Base-by-base conservation (phyloP, 2,888 invertebrate genomes). In the Ditylenchus weischeri region DNA sequence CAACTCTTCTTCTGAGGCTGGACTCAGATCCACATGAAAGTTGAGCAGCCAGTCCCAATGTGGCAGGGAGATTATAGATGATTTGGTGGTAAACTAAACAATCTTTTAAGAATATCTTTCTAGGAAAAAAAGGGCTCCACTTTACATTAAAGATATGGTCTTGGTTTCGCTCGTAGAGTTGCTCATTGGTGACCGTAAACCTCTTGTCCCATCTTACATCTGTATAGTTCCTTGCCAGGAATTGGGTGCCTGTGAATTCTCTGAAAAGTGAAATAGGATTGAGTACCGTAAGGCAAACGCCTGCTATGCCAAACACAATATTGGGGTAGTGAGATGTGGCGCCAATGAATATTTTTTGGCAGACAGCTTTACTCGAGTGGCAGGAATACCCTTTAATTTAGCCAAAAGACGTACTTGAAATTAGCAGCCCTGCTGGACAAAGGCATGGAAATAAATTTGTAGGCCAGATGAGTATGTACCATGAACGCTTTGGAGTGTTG, bases 1-100 rank as follows among this genome's bases (percentile, higher is more conserved):
- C 43, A 79, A 69, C n/a, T 69, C 68, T 48, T 77, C 77, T 2
- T 8, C 43, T 43, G 43, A 6, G 6, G 50, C 48, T 64, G 50
- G 21, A 23, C 57, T 50, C 43, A 65, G 69, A 13, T 23, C 48
- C 21, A 47, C 65, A 36, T 23, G 75, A 47, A 66, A 73, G 54
- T 84, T 84, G 57, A 85, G 76, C 67, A 84, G 84, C 85, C 85
- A 85, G 43, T 84, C 84, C 85, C 85, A 85, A 10, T 80, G 79
- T 67, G 83, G 82, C 5, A 80, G 75, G 0, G 85, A 85, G 65
- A 84, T 79, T 0, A 84, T 83, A 3, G 83, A 83, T 6, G 85
- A 83, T 21, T 84, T 75, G 1, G 85, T 85, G n/a, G 79, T 76
- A 66, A 85, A 82, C 79, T 79, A 57, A 19, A 21, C 29, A 35